These are phyloP conservation scores for Ranitomeya variabilis DNA, from an alignment of 2,113 vertebrate species.

Conservation along the genomic window DNA sequence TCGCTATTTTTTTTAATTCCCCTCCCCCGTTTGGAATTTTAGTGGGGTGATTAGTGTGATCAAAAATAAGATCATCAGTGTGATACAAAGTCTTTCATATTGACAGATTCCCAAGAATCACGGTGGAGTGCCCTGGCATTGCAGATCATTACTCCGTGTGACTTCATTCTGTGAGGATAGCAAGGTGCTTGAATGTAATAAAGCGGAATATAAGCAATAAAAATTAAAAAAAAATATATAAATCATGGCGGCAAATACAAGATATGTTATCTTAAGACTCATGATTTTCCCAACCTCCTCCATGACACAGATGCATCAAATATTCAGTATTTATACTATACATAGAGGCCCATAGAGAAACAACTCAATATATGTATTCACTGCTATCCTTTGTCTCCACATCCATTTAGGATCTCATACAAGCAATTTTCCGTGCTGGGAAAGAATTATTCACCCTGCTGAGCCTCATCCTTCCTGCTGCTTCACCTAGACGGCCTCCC, in stretches of 20 bases:
- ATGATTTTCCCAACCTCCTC: not conserved
- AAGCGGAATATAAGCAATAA: too few species aligned
- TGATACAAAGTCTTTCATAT: too few species aligned
- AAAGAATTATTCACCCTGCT: slow-evolving; percentile 26
- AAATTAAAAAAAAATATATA: too few species aligned
- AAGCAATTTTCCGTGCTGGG: slow-evolving; percentile 27
- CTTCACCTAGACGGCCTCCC: slow-evolving; percentile 22
- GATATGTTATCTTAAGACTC: not conserved
- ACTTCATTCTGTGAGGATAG: too few species aligned
- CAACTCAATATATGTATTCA: slow-evolving; percentile 21
- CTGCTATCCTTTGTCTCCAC: slow-evolving; percentile 13
- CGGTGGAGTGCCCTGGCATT: too few species aligned
- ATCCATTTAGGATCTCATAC: slow-evolving; percentile 20
- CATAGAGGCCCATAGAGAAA: slow-evolving; percentile 8
- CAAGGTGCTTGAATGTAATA: too few species aligned
- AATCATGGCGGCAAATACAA: not conserved
- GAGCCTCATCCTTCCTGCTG: slow-evolving; percentile 28
- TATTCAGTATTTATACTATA: not conserved
- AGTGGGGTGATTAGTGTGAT: too few species aligned
- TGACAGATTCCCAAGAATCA: too few species aligned
- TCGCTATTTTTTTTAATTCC: too few species aligned
- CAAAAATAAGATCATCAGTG: too few species aligned
- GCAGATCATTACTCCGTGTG: too few species aligned
- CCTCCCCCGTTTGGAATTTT: too few species aligned
- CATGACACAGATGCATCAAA: not conserved